Evolutionary conservation across 2,113 vertebrate genomes (phyloP), one percentile per base, ranked within the genome.

Genomic region (Bucco capensis): DNA sequence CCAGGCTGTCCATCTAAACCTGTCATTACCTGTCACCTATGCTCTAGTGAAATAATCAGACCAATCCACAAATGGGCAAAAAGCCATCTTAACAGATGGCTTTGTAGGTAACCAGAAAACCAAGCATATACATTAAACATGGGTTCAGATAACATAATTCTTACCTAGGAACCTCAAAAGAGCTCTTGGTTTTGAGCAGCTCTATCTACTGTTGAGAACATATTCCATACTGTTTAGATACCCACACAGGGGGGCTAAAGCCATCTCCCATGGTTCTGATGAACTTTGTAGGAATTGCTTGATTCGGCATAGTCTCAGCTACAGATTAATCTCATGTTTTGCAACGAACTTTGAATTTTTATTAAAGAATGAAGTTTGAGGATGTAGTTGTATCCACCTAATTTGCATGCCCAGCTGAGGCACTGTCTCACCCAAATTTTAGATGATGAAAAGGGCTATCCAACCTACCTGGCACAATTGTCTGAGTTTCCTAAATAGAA

Each of bases 31-130:
- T 97, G 96, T 94, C 95, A 96, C 70, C 84, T 90, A 65, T 89
- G 81, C 42, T 75, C 53, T 78, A 84, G 81, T 91, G 64, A 94
- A 96, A 91, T 93, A 93, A 91, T 90, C 86, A 87, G 70, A 88
- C 62, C 93, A 95, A 94, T 97, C 94, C 93, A 86, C 67, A 24
- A 80, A 74, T 54, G 64, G 97, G 95, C 93, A 94, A 84, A 88
- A 92, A 90, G 89, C 95, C 96, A 95, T 94, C 19, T 12, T 61
- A 86, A 66, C 97, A 97, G 95, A 96, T 95, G 96, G 89, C 84
- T 84, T 83, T 91, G 83, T 93, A 80, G 62, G 38, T 89, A 95
- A 89, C 89, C 70, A 88, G 75, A 86, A 95, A 91, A 95, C 89
- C 61, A 42, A 65, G 71, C 66, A 56, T 91, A 85, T 95, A 95